These are phyloP conservation scores for Holacanthus passer DNA, from an alignment of 2,113 vertebrate genomes.

Conservation along the genomic window DNA sequence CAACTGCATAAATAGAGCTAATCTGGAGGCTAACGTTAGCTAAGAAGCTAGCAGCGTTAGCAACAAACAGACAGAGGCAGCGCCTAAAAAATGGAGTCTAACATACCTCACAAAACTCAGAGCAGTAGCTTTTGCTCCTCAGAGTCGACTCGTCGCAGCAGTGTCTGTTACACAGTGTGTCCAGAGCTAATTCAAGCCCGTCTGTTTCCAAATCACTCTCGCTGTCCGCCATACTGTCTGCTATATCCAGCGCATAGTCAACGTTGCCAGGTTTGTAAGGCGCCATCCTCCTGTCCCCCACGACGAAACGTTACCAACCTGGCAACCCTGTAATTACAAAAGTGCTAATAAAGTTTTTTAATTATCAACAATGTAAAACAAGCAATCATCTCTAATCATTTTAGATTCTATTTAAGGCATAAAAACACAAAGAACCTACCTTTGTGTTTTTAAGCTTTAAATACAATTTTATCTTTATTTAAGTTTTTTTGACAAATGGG, in stretches of 20 bases:
- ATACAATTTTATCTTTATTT: no score
- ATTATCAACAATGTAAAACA: not conserved
- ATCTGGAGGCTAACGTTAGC: slow-evolving; percentile 61
- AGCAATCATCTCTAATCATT: not conserved
- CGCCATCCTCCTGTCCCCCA: slow-evolving; percentile 15
- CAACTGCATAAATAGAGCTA: slow-evolving; percentile 39
- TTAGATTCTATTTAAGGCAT: no score
- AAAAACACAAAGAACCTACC: no score
- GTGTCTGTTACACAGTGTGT: slow-evolving; percentile 82
- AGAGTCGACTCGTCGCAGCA: slow-evolving; percentile 73
- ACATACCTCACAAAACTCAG: slow-evolving; percentile 93
- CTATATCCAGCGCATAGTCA: slow-evolving; percentile 85
- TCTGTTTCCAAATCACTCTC: slow-evolving; percentile 96
- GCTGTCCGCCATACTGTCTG: slow-evolving; percentile 97
- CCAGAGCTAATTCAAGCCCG: slow-evolving; percentile 90
- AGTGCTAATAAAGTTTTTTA: not conserved
- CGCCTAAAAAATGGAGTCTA: not conserved
- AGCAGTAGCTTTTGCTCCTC: slow-evolving; percentile 90
- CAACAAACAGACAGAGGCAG: slow-evolving; percentile 47
- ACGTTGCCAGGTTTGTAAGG: slow-evolving; percentile 68
- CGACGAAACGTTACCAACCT: slow-evolving; percentile 25
- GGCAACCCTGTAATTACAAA: slow-evolving; percentile 58
- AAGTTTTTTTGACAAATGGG: not conserved
- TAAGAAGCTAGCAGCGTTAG: slow-evolving; percentile 41
- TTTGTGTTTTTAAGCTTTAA: no score